Percentiles rank a stretch among this genome's conserved stretches.
phyloP scores from a whole-genome alignment of 2,888 invertebrate species.

The Pteria penguin region DNA sequence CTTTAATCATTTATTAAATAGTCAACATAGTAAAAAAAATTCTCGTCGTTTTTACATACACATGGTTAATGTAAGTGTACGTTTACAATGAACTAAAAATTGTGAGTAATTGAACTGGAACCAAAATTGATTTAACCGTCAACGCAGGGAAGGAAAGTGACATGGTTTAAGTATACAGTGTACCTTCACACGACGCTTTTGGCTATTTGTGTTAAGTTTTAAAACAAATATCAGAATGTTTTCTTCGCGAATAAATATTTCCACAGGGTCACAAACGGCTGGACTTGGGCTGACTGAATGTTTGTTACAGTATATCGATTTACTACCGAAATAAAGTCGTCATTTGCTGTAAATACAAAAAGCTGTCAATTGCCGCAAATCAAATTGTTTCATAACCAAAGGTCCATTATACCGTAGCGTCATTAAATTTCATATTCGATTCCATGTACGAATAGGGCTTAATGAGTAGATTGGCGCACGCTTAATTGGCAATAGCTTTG shows the following conservation, averaged over 20 bases:
- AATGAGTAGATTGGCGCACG: conserved; percentile 19
- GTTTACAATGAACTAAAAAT: no score
- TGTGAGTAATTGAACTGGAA: no score
- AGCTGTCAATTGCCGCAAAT: conserved; percentile 34
- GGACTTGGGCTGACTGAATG: not conserved
- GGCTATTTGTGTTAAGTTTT: no score
- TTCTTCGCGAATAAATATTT: not conserved
- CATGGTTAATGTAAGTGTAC: no score
- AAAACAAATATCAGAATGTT: no score
- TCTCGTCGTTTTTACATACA: no score
- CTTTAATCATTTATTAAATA: no score
- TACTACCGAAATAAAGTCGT: not conserved
- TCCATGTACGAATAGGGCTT: conserved; percentile 3
- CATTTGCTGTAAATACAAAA: conserved; percentile 15
- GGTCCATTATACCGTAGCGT: conserved; percentile 21
- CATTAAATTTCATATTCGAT: conserved; percentile 41
- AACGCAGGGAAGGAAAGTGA: no score
- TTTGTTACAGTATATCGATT: not conserved
- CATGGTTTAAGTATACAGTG: no score
- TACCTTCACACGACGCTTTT: no score
- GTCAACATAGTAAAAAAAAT: no score
- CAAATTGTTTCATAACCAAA: conserved; percentile 43
- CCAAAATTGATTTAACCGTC: no score
- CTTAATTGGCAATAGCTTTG: conserved; percentile 20
- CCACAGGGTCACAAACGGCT: not conserved